Evolutionary conservation across 2,113 vertebrate genomes (phyloP).

Genomic region (Pelvicachromis taeniatus): DNA sequence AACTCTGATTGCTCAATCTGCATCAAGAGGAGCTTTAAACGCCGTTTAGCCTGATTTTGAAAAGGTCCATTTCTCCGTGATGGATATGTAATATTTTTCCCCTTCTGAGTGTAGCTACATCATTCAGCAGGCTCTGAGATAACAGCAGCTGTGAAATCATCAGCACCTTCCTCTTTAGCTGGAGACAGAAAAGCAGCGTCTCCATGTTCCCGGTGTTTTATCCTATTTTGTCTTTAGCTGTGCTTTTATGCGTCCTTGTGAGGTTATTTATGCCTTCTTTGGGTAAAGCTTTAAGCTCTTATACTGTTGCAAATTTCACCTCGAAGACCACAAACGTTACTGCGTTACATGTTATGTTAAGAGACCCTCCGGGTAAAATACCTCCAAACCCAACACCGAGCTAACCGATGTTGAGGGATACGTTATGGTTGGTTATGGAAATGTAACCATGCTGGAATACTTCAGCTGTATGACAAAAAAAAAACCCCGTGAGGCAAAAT

Average conservation of each 20-base stretch:
- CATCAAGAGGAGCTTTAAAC: background rate
- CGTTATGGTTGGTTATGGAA: background rate
- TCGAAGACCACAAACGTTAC: background rate
- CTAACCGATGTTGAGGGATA: background rate
- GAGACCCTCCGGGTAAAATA: accelerated
- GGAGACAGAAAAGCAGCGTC: background rate
- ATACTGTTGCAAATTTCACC: background rate
- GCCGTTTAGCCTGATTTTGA: background rate
- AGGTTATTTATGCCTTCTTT: background rate
- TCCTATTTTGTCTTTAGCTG: background rate
- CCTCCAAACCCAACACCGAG: accelerated
- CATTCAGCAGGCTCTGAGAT: background rate
- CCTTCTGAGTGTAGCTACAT: background rate
- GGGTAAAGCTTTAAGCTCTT: background rate
- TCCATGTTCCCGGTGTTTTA: background rate
- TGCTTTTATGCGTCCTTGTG: background rate
- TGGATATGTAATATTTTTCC: background rate
- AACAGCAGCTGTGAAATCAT: background rate
- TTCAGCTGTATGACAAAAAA: too few relatives aligned
- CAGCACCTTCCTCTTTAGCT: background rate
- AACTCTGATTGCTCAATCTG: background rate
- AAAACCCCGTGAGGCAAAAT: too few relatives aligned
- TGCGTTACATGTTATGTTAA: background rate
- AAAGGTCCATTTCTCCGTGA: background rate
- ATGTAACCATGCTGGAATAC: too few relatives aligned